Conservation (phyloP, 2,113 vertebrate genomes). For the Scatophagus argus region DNA sequence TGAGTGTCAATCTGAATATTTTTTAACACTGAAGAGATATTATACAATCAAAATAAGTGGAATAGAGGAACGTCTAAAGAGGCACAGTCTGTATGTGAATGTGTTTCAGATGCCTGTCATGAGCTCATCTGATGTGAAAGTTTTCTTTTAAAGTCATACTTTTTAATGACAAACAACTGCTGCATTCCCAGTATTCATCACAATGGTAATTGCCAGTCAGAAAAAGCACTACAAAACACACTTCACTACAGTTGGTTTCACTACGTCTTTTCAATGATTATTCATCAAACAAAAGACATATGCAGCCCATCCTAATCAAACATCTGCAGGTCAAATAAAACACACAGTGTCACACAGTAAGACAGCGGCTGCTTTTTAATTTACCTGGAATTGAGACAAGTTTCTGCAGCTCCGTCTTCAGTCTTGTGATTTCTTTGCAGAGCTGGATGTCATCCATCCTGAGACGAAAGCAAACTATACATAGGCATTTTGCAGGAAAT, state of each 20-base stretch:
- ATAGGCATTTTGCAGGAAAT: background rate
- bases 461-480: slow-evolving; percentile 10
- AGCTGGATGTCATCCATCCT: slow-evolving; percentile 96
- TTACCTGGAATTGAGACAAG: slow-evolving; percentile 87
- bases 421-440: slow-evolving; percentile 90
- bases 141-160: background rate
- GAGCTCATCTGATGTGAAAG: background rate
- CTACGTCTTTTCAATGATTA: background rate
- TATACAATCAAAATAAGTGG: too few species aligned
- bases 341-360: background rate
- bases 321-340: background rate
- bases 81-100: too few species aligned
- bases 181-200: background rate
- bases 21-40: too few species aligned
- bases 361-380: background rate
- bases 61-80: background rate
- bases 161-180: background rate
- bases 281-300: background rate
- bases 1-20: too few species aligned
- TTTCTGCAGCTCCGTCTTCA: slow-evolving; percentile 90
- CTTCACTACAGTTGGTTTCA: background rate
- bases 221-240: too few species aligned
- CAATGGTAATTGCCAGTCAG: background rate
- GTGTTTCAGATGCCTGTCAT: too few species aligned
- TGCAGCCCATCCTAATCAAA: background rate